Percentiles rank a stretch among this genome's conserved stretches.
These are phyloP conservation scores for Coremacera marginata DNA, from an alignment of 2,888 invertebrate genomes.

Conservation along the genomic window DNA sequence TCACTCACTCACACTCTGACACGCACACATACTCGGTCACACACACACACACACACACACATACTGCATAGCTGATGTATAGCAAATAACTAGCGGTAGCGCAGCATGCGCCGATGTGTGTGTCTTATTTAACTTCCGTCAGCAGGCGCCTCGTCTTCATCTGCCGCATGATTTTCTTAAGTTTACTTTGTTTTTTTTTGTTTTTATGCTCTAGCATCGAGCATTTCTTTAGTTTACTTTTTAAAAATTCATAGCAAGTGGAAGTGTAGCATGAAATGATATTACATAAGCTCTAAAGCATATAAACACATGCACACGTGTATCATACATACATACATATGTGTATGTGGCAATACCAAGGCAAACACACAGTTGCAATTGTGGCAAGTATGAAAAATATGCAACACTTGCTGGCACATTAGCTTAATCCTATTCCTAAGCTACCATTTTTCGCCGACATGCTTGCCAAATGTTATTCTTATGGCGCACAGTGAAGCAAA, in stretches of 20 bases:
- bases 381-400: slow-evolving; percentile 22
- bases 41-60: neutral
- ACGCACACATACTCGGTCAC: neutral
- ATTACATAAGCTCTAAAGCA: neutral
- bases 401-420: slow-evolving; percentile 32
- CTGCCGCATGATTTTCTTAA: neutral
- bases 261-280: neutral
- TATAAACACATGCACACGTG: neutral
- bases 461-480: neutral
- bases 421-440: slow-evolving; percentile 4
- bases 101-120: neutral
- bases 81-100: neutral
- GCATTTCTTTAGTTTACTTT: slow-evolving; percentile 6
- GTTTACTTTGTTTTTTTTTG: neutral
- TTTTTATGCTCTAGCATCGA: neutral
- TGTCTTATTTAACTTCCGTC: slow-evolving; percentile 2
- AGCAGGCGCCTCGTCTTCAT: neutral
- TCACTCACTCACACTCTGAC: neutral
- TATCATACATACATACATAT: too few species aligned
- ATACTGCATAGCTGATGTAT: neutral
- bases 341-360: too few species aligned
- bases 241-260: slow-evolving; percentile 6
- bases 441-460: neutral
- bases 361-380: neutral
- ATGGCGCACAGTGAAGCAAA: neutral